A percentile compares a stretch with the other conserved stretches of the same genome.
phyloP scores from a whole-genome alignment of 2,888 invertebrate species.

The Enchytraeus crypticus region DNA sequence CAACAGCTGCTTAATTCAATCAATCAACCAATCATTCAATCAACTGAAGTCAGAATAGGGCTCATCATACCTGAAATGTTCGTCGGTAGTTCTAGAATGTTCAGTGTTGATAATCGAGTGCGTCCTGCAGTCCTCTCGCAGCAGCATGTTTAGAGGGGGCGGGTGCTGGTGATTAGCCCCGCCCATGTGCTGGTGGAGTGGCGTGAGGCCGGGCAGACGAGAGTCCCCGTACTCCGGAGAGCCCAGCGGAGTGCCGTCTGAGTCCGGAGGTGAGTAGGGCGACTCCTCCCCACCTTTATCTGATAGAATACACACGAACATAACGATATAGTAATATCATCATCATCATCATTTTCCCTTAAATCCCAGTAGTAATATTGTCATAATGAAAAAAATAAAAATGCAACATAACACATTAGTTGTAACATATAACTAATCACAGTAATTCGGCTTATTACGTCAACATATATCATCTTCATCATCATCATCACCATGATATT shows the following conservation, averaged over 20 bases:
- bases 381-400: too few relatives aligned
- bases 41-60: neutral
- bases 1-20: neutral
- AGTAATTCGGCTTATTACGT: too few relatives aligned
- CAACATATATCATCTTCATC: too few relatives aligned
- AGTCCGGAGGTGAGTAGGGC: constrained; percentile 23
- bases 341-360: too few relatives aligned
- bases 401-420: too few relatives aligned
- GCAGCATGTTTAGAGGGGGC: neutral
- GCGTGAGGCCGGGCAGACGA: neutral
- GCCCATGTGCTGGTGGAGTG: neutral
- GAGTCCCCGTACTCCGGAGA: constrained; percentile 13
- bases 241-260: constrained; percentile 23
- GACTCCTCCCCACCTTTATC: constrained; percentile 16
- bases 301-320: neutral
- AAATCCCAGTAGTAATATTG: too few relatives aligned
- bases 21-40: too few relatives aligned
- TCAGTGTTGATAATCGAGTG: neutral
- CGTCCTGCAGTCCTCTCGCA: neutral
- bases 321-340: too few relatives aligned
- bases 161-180: neutral
- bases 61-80: neutral
- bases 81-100: neutral
- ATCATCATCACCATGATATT: too few relatives aligned
- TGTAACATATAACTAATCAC: too few relatives aligned